Conservation (phyloP, 2,888 invertebrate species). For the Polydrusus tereticollis region DNA sequence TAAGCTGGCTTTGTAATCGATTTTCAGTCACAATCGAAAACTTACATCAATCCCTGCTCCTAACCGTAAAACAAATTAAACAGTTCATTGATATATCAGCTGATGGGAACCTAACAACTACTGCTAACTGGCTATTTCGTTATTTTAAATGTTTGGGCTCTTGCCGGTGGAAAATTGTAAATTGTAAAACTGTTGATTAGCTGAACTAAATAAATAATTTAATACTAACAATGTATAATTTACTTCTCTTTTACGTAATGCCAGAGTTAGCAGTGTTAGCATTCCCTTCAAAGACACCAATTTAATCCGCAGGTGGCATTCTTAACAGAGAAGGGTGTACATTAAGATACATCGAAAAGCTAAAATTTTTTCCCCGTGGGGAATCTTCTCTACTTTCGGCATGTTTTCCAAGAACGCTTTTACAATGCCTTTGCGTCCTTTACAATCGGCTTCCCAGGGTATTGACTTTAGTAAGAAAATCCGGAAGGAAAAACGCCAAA, state of each 20-base stretch:
- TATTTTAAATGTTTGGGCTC: no score
- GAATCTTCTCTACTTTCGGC: slow-evolving; percentile 20
- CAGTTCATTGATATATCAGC: no score
- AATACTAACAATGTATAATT: background rate
- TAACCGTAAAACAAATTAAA: no score
- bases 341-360: slow-evolving; percentile 1
- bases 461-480: slow-evolving; percentile 24
- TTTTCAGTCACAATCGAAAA: no score
- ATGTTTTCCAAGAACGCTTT: slow-evolving; percentile 19
- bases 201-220: no score
- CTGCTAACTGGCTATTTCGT: no score
- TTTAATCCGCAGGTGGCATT: slow-evolving; percentile 19
- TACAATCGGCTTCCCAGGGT: slow-evolving; percentile 22
- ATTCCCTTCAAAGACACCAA: slow-evolving; percentile 14
- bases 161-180: no score
- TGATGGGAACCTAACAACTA: no score
- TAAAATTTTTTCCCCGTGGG: slow-evolving; percentile 1
- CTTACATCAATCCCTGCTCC: no score
- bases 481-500: slow-evolving; percentile 31
- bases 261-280: background rate
- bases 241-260: background rate
- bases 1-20: no score
- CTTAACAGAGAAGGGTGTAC: slow-evolving; percentile 12
- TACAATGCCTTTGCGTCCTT: slow-evolving; percentile 19
- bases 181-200: no score